Conservation (phyloP, 1,140 invertebrate genomes). For the Pectinophora gossypiella region DNA sequence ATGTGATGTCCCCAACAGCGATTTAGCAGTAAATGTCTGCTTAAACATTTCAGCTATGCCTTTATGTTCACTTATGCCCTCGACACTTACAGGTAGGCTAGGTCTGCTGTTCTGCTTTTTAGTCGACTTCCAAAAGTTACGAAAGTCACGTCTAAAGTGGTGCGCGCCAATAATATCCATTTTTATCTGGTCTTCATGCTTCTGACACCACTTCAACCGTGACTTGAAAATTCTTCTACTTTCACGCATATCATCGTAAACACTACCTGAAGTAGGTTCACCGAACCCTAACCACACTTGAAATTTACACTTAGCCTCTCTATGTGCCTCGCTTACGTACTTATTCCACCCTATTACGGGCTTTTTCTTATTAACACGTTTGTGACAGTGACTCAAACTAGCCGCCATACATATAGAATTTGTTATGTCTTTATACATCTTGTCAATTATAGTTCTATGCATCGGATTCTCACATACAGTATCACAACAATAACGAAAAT, state of each 20-base stretch:
- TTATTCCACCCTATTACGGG: conserved; percentile 1
- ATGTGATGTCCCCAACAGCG: neutral
- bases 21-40: neutral
- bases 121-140: neutral
- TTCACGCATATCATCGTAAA: neutral
- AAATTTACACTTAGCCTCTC: conserved; percentile 1
- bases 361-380: neutral
- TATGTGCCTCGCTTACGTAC: too few species aligned
- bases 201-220: neutral
- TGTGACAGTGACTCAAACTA: neutral
- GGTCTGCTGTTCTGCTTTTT: neutral
- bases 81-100: neutral
- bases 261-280: neutral
- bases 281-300: neutral
- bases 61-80: neutral
- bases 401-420: neutral
- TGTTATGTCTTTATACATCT: neutral
- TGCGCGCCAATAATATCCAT: neutral
- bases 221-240: neutral
- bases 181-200: neutral
- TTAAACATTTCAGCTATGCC: neutral
- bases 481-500: neutral
- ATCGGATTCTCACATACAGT: neutral
- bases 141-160: neutral
- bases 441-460: neutral